Percentiles rank a stretch among this genome's conserved stretches.
These are phyloP conservation scores for Barbus barbus DNA, from an alignment of 2,113 vertebrate species.

Conservation along the genomic window DNA sequence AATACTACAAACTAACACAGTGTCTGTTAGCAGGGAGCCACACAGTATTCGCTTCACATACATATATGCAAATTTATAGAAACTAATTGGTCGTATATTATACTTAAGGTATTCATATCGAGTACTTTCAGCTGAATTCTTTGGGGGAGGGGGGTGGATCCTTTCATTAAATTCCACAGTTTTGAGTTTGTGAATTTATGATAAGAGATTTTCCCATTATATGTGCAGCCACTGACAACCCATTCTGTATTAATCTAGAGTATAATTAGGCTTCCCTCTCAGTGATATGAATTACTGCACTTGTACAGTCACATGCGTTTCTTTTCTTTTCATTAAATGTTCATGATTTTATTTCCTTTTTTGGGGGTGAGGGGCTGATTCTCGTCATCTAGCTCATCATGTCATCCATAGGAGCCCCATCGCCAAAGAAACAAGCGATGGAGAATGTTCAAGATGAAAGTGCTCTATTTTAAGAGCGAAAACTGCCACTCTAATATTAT, in stretches of 20 bases:
- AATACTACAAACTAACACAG: neutral
- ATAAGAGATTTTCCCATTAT: conserved; percentile 50
- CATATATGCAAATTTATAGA: neutral
- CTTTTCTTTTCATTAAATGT: conserved; percentile 55
- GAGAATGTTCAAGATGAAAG: conserved; percentile 52
- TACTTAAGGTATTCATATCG: neutral
- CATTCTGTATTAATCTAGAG: conserved; percentile 43
- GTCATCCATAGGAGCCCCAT: conserved; percentile 44
- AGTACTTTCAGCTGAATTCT: neutral
- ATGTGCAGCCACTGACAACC: conserved; percentile 25
- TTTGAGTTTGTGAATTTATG: conserved; percentile 36
- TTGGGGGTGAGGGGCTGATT: neutral
- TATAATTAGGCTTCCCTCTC: conserved; percentile 47
- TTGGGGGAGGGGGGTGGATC: neutral
- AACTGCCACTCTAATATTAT: conserved; percentile 31
- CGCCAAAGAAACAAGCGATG: conserved; percentile 53
- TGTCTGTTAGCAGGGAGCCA: neutral
- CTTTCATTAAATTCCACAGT: conserved; percentile 24
- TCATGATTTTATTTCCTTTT: conserved; percentile 10
- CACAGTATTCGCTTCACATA: neutral
- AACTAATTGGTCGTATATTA: neutral
- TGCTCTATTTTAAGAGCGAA: conserved; percentile 40
- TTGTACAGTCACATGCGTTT: conserved; percentile 59
- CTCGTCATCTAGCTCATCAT: conserved; percentile 17
- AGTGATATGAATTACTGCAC: conserved; percentile 59